Evolutionary conservation across 2,113 vertebrate species (phyloP).

Genomic region (Corythaixoides concolor): DNA sequence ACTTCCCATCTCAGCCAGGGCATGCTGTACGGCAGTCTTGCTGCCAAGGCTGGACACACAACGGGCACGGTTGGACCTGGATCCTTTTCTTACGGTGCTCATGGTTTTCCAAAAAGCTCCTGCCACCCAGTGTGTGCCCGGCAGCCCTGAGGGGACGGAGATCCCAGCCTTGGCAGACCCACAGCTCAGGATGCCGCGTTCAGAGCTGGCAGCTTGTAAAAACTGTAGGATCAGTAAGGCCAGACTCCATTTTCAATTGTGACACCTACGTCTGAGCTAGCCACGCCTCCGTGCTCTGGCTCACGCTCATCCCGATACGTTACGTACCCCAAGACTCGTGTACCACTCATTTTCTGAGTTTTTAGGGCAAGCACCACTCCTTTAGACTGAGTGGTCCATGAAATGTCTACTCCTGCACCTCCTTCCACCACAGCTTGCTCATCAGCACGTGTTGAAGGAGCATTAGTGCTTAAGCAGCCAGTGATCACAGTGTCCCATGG

Average conservation of each 20-base stretch:
- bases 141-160: not conserved
- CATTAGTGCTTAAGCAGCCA: not conserved
- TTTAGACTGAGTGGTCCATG: not conserved
- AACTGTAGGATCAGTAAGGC: not conserved
- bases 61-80: rapidly evolving
- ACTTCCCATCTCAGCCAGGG: not conserved
- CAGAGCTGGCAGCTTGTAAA: not conserved
- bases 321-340: not conserved
- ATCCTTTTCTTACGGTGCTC: not conserved
- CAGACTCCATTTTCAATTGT: not conserved
- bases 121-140: not conserved
- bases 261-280: not conserved
- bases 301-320: rapidly evolving
- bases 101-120: not conserved
- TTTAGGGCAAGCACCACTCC: not conserved
- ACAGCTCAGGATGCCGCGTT: not conserved
- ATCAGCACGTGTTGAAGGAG: not conserved
- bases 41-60: rapidly evolving
- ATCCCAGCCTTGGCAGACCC: not conserved
- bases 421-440: not conserved
- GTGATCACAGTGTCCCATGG: not conserved
- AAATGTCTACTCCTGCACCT: not conserved
- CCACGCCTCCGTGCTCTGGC: not conserved
- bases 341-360: not conserved
- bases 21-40: not conserved